Evolutionary conservation across 2,113 vertebrate genomes (phyloP).

Genomic region (Mastomys natalensis): DNA sequence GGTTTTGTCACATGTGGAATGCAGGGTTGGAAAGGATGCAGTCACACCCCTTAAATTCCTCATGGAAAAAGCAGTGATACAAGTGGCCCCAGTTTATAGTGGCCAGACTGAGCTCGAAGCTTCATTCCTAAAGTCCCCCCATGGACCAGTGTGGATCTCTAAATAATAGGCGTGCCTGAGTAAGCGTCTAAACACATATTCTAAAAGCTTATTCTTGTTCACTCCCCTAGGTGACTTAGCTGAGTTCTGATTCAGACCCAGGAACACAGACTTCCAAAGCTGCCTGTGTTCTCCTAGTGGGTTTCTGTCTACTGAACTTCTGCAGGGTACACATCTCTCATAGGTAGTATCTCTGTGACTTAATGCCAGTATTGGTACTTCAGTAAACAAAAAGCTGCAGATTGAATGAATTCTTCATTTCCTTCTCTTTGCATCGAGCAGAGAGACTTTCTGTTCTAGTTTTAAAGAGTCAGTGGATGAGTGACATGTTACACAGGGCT

Average conservation of each 20-base stretch:
- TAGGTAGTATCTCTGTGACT: neutral
- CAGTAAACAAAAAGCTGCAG: neutral
- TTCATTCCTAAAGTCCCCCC: constrained; percentile 55
- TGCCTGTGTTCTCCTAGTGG: neutral
- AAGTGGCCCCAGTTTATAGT: constrained; percentile 70
- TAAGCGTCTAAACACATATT: constrained; percentile 51
- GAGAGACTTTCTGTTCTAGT: neutral
- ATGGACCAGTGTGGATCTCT: constrained; percentile 72
- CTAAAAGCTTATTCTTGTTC: constrained; percentile 54
- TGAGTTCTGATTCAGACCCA: constrained; percentile 32
- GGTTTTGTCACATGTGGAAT: constrained; percentile 83
- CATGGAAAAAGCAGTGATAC: constrained; percentile 79
- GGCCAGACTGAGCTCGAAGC: constrained; percentile 43
- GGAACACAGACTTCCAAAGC: constrained; percentile 21
- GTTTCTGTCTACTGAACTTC: neutral
- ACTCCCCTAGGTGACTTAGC: constrained; percentile 65
- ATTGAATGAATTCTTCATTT: neutral
- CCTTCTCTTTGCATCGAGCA: neutral
- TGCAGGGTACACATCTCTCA: neutral
- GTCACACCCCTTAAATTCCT: constrained; percentile 84
- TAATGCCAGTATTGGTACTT: neutral
- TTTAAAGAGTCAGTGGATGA: neutral
- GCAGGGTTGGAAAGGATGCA: constrained; percentile 80
- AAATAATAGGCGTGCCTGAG: constrained; percentile 59
- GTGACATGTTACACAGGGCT: neutral